Base-by-base conservation (phyloP, 30 jellyfish, hydroid and myxozoan species). In the Haliclystus octoradiatus region DNA sequence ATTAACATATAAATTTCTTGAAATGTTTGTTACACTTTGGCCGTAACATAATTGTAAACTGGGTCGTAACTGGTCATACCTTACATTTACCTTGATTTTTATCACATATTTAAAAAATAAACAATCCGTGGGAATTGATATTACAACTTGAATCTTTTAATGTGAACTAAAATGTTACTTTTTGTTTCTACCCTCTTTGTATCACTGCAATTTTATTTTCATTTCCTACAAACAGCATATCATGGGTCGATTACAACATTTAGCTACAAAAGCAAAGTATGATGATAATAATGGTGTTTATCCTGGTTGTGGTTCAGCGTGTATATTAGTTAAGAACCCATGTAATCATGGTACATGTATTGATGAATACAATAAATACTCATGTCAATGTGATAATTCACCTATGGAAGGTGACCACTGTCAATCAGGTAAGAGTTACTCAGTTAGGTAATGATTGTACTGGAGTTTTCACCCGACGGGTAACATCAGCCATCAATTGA, bases 221-320 rank as follows among this genome's bases (percentile, higher is more conserved):
- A 5, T 19, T 40, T 40, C 57, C 19, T 5, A 9, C 57, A 5
- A 5, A 40, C 57, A 40, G 57, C 19, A 40, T 19, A 19, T 40
- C 57, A 40, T 40, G 57, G 57, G 57, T 5, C 9, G 57, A 40
- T 19, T 40, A 5, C 57, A 40, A 40, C 14, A 40, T 40, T 19
- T 40, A 5, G 57, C 9, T 5, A 40, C 9, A 5, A 5, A 19
- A 19, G 9, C 57, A 5, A 5, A 9, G 9, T 40, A 40, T 40
- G 57, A 63, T 28, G 85, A 85, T 24, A 70, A 68, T 29, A 62
- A 70, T 28, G 99, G 99, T 31, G 99, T 91, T 1, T 82, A 82
- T 52, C 99, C 99, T 24, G 99, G 99, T 2, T 92, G 95, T 76
- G 99, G 99, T 1, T 82, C 96, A 22, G 95, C 95, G 7, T 91